Conservation (phyloP, 2,797 vertebrate genomes). For the Sebastolobus alascanus region DNA sequence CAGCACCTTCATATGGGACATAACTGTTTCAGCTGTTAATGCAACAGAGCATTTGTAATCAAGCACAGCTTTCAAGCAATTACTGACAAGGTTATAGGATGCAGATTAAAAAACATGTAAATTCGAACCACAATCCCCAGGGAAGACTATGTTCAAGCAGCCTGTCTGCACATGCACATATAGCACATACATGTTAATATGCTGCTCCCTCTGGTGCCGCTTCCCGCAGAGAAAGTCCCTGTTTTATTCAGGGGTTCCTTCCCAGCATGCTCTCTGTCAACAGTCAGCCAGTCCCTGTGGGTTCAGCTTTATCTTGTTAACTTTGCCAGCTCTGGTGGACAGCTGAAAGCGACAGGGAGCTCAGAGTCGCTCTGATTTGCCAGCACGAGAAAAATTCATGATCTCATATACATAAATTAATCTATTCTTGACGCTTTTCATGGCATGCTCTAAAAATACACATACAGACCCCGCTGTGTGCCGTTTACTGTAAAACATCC, state of each 20-base stretch:
- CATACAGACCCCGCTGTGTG: background rate
- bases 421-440: slow-evolving; percentile 14
- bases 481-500: background rate
- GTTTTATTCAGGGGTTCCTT: slow-evolving; percentile 40
- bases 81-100: background rate
- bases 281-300: slow-evolving; percentile 25
- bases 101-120: slow-evolving; percentile 2
- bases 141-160: background rate
- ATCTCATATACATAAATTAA: slow-evolving; percentile 50
- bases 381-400: slow-evolving; percentile 57
- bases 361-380: slow-evolving; percentile 44
- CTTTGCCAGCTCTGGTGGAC: slow-evolving; percentile 18
- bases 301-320: slow-evolving; percentile 17
- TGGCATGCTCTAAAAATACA: slow-evolving; percentile 38
- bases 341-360: slow-evolving; percentile 21
- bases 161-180: background rate
- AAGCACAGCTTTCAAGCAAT: background rate
- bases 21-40: background rate
- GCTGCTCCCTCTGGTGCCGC: slow-evolving; percentile 7
- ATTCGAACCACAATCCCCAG: background rate
- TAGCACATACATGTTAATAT: background rate
- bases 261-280: slow-evolving; percentile 31
- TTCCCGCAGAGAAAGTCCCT: background rate
- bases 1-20: background rate
- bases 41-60: background rate